Evolutionary conservation across 2,113 vertebrate species (phyloP), one percentile per base, ranked within the genome.

Genomic region (Oriolus oriolus): DNA sequence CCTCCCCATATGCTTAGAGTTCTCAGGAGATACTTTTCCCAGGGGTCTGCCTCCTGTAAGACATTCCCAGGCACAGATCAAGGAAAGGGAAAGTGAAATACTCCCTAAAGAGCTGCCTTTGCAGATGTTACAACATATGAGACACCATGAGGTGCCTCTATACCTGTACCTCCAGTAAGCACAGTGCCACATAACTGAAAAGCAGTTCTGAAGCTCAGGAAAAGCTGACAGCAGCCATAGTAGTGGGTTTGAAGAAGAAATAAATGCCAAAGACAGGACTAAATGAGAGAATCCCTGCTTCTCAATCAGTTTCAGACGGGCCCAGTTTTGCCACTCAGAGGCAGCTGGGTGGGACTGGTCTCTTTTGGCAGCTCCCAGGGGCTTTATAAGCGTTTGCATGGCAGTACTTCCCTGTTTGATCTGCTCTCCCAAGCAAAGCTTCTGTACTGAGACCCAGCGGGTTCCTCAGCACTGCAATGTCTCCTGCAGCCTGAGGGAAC

Each of bases 341-440:
- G 63, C 37, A 65, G 20, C 31, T 45, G 50, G 26, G 20, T 66
- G 54, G 45, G 33, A 45, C 37, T 13, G 20, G 13, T 57, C 28
- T 83, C n/a, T 61, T 73, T 45, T 28, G 39, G 30, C 31, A 63
- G 35, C 47, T 28, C 22, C 15, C n/a, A 53, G 28, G 60, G 30
- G 42, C 54, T 76, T 88, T 57, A 0, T 19, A 65, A 80, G 30
- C 24, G 10, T 52, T 90, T 69, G 45, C 7, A 12, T 8, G 30
- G 42, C 13, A 54, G 28, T 0, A 41, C 19, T 6, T 68, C 16
- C 13, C 10, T 49, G 9, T 49, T 92, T 52, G 11, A 16, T 78
- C 28, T 87, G 3, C 23, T 61, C 27, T 83, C 27, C 5, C 6
- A 35, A 56, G 49, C 19, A 59, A 5, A 0, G 0, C 21, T 35